phyloP scores from a whole-genome alignment of 2,888 invertebrate genomes.

The Erebia palarica region DNA sequence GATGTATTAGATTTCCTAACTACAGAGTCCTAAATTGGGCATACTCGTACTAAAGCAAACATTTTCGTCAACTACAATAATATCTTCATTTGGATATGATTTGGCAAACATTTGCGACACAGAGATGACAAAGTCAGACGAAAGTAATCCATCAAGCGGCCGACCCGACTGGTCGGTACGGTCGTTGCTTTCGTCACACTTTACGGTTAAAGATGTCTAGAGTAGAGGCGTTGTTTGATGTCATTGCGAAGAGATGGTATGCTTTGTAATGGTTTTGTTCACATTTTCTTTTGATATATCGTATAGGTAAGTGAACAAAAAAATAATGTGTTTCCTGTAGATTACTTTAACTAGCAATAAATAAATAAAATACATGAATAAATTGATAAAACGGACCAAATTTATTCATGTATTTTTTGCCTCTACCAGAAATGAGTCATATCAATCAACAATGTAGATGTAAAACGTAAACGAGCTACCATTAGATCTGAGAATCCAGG shows the following conservation, averaged over 20 bases:
- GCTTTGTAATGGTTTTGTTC: not conserved
- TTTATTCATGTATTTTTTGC: too few relatives aligned
- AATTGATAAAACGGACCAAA: too few relatives aligned
- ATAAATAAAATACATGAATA: too few relatives aligned
- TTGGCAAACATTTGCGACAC: constrained; percentile 24
- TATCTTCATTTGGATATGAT: not conserved
- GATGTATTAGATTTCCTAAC: not conserved
- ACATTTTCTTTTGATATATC: not conserved
- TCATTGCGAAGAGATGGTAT: not conserved
- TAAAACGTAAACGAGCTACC: not conserved
- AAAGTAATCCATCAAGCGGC: constrained; percentile 23
- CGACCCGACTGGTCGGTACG: constrained; percentile 17
- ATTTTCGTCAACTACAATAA: not conserved
- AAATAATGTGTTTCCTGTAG: too few relatives aligned
- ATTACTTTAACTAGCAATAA: too few relatives aligned
- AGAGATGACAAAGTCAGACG: constrained; percentile 22
- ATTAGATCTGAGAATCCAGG: not conserved
- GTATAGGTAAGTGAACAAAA: too few relatives aligned
- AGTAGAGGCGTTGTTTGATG: not conserved
- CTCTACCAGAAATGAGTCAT: not conserved
- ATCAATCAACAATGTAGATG: constrained; percentile 11
- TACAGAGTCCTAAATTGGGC: not conserved
- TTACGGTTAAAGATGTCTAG: constrained; percentile 27
- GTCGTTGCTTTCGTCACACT: constrained; percentile 35
- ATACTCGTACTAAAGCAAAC: not conserved